Conservation (phyloP, 1,140 invertebrate species). For the Periplaneta americana region DNA sequence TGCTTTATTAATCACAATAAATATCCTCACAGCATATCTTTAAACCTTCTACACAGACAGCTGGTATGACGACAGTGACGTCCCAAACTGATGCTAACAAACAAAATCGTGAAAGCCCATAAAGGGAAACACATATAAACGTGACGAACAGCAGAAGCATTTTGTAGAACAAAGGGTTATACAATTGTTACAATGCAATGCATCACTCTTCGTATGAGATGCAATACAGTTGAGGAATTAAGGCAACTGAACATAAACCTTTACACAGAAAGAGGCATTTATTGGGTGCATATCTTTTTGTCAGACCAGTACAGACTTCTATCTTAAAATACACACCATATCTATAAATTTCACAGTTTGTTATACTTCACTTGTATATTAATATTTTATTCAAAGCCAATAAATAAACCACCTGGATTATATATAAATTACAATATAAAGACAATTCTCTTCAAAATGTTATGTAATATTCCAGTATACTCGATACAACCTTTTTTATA, state of each 20-base stretch:
- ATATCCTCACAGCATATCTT: conserved; percentile 7
- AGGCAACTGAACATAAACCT: no score
- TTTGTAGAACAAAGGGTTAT: neutral
- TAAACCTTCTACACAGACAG: neutral
- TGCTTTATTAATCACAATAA: conserved; percentile 9
- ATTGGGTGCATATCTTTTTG: neutral
- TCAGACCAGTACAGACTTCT: neutral
- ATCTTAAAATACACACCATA: neutral
- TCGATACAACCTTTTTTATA: neutral
- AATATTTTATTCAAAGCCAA: neutral
- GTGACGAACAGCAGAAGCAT: neutral
- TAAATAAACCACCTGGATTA: neutral
- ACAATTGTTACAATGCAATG: neutral
- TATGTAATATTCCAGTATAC: neutral
- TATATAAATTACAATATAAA: neutral
- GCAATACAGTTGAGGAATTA: neutral
- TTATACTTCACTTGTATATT: neutral
- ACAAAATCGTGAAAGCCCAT: neutral
- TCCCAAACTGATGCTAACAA: neutral
- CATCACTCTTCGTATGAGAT: neutral
- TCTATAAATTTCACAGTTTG: neutral
- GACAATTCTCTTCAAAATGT: neutral
- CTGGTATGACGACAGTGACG: neutral
- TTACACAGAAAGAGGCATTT: neutral
- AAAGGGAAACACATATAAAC: neutral